Conservation (phyloP, 2,888 invertebrate species). For the Callimorpha dominula region DNA sequence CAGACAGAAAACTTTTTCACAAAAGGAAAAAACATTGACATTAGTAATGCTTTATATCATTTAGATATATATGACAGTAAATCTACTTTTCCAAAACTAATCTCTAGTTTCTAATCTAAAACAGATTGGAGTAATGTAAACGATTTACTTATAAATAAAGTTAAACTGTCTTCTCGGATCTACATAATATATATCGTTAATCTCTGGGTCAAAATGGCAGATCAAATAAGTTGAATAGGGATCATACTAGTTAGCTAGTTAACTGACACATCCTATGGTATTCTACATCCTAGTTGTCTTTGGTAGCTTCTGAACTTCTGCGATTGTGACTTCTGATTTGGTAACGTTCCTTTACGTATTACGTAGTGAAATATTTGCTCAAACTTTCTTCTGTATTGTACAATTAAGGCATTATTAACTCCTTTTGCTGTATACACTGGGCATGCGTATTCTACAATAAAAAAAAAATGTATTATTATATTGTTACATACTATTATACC, state of each 20-base stretch:
- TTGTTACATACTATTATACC: too few species aligned
- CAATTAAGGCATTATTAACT: too few species aligned
- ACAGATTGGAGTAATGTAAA: not conserved
- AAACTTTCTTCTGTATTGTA: too few species aligned
- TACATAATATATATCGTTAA: not conserved
- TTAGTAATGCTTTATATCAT: slow-evolving; percentile 3
- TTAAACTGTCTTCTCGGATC: not conserved
- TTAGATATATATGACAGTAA: not conserved
- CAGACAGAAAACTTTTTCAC: slow-evolving; percentile 18
- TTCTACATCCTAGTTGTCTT: too few species aligned
- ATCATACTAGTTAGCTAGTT: not conserved
- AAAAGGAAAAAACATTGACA: slow-evolving; percentile 9
- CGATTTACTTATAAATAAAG: not conserved
- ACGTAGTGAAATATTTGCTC: too few species aligned
- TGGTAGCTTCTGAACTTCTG: too few species aligned
- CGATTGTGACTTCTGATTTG: too few species aligned
- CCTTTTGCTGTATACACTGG: too few species aligned
- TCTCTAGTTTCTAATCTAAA: not conserved
- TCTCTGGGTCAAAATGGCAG: not conserved
- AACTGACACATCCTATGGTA: too few species aligned
- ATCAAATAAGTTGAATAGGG: not conserved
- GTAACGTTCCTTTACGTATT: too few species aligned
- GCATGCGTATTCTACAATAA: too few species aligned
- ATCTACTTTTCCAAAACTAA: not conserved
- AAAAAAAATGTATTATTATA: too few species aligned